phyloP scores from a whole-genome alignment of 2,113 vertebrate genomes.

The Python bivittatus region DNA sequence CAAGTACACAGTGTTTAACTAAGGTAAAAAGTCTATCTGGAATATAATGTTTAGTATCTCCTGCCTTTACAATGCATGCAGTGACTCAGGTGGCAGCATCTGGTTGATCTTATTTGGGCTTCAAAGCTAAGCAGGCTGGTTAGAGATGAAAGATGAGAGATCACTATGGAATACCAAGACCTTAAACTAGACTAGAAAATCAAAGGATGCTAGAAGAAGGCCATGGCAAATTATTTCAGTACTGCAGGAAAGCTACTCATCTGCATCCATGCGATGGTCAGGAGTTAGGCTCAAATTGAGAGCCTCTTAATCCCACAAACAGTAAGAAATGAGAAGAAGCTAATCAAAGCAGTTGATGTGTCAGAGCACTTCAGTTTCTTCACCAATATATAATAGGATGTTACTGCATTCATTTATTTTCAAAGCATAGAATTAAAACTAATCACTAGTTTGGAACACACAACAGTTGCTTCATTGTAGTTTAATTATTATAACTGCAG shows the following conservation, averaged over 20 bases:
- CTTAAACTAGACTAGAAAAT: neutral
- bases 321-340: neutral
- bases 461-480: constrained; percentile 40
- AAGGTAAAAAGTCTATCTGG: neutral
- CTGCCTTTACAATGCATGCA: neutral
- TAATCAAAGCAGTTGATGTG: neutral
- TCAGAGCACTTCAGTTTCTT: neutral
- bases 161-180: neutral
- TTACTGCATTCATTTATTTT: neutral
- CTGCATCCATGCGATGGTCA: neutral
- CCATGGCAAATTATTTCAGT: neutral
- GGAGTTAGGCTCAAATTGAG: neutral
- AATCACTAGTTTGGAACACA: neutral
- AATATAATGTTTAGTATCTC: neutral
- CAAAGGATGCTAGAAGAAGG: neutral
- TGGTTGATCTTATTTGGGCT: neutral
- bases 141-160: neutral
- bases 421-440: neutral
- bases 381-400: neutral
- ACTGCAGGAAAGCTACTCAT: neutral
- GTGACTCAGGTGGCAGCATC: neutral
- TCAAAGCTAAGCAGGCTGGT: neutral
- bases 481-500: neutral
- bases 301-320: neutral
- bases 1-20: neutral